A percentile compares a stretch with the other conserved stretches of the same genome.
phyloP scores from a whole-genome alignment of 1,140 invertebrate genomes.

The Oreohelix idahoensis region DNA sequence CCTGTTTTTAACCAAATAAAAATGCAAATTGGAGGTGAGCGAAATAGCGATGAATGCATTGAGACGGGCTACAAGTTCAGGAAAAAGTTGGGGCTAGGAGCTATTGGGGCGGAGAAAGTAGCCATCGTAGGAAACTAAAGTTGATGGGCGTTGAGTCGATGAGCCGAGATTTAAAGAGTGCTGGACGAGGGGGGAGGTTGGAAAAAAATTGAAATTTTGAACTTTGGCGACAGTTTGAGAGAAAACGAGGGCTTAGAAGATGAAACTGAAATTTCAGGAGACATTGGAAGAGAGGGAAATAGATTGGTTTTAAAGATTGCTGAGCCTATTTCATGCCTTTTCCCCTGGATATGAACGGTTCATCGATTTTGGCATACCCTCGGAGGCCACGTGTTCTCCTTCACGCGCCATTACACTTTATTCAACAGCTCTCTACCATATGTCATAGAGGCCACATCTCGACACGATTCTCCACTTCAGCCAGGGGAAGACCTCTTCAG shows the following conservation, averaged over 20 bases:
- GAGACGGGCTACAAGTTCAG: neutral
- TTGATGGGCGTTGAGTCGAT: neutral
- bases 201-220: too few species aligned
- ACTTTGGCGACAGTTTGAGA: too few species aligned
- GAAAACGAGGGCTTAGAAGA: too few species aligned
- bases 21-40: neutral
- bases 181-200: too few species aligned
- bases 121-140: neutral
- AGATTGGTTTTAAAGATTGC: neutral
- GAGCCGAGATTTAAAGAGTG: too few species aligned
- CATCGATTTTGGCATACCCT: neutral
- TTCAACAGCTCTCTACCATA: conserved; percentile 1
- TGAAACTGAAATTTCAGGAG: neutral
- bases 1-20: neutral
- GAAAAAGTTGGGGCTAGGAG: neutral
- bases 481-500: neutral
- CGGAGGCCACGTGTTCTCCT: neutral
- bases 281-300: neutral
- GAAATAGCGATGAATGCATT: neutral
- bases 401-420: neutral
- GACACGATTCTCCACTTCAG: conserved; percentile 11
- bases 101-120: neutral
- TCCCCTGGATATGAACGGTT: neutral
- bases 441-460: conserved; percentile 1
- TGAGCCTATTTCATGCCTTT: neutral